These are phyloP conservation scores for Vanessa tameamea DNA, from an alignment of 1,140 invertebrate genomes.

Conservation along the genomic window DNA sequence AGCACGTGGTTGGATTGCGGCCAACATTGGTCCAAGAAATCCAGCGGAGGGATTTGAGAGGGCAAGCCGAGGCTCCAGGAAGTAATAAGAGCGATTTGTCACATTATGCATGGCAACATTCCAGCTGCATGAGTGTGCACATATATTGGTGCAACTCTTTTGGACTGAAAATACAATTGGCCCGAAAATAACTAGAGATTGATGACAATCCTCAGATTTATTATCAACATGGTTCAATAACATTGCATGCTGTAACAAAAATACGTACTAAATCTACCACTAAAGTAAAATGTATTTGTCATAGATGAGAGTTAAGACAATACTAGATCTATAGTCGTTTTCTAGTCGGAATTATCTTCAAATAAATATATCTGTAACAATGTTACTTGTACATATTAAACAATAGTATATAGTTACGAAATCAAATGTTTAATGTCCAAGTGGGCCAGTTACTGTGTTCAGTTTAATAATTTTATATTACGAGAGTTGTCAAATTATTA, in stretches of 20 bases:
- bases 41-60: slow-evolving; percentile 23
- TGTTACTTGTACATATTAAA: neutral
- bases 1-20: slow-evolving; percentile 47
- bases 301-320: neutral
- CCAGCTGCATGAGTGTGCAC: slow-evolving; percentile 44
- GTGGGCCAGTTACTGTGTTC: too few relatives aligned
- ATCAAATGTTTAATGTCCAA: too few relatives aligned
- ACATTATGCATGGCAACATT: slow-evolving; percentile 57
- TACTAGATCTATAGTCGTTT: neutral
- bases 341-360: neutral
- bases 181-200: slow-evolving; percentile 27
- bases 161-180: slow-evolving; percentile 17
- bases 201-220: slow-evolving; percentile 26
- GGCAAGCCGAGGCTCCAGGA: slow-evolving; percentile 41
- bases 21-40: slow-evolving; percentile 44
- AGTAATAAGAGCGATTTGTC: slow-evolving; percentile 54
- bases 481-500: too few relatives aligned
- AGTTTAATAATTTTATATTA: too few relatives aligned
- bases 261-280: neutral
- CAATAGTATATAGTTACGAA: too few relatives aligned
- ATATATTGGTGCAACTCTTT: slow-evolving; percentile 32
- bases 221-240: slow-evolving; percentile 4
- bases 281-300: neutral
- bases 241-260: neutral
- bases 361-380: neutral